phyloP scores from a whole-genome alignment of 2,888 invertebrate genomes.

The Pterobdella sp. region DNA sequence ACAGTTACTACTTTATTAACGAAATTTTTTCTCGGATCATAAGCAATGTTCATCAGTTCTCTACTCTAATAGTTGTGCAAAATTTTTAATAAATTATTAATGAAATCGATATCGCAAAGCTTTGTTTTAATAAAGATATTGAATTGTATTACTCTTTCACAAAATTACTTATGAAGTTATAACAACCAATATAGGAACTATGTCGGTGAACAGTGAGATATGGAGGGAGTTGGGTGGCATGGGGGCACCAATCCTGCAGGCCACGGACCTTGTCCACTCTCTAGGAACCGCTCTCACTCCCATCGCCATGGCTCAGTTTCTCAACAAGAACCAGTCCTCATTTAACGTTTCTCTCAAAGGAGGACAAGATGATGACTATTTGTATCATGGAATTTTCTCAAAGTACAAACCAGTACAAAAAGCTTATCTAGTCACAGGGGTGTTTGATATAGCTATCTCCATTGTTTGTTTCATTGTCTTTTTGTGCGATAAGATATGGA shows the following conservation, averaged over 20 bases:
- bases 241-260: constrained; percentile 23
- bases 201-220: constrained; percentile 24
- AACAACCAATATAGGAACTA: constrained; percentile 18
- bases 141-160: neutral
- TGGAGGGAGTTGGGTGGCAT: constrained; percentile 24
- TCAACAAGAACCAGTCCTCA: neutral
- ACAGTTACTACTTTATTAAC: neutral
- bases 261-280: constrained; percentile 18
- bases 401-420: constrained; percentile 19
- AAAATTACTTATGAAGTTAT: constrained; percentile 1
- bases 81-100: no score
- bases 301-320: constrained; percentile 23
- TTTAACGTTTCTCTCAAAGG: no score
- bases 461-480: constrained; percentile 14
- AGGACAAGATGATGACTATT: neutral
- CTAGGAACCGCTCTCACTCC: constrained; percentile 26
- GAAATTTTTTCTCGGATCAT: neutral
- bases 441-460: constrained; percentile 14
- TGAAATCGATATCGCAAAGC: neutral
- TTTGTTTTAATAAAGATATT: neutral
- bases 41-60: neutral
- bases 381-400: neutral
- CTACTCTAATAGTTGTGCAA: no score
- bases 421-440: constrained; percentile 11
- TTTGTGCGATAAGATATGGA: neutral